Percentiles rank a stretch among this genome's conserved stretches.
Conservation (phyloP, 2,888 invertebrate genomes). For the Platynereis dumerilii region DNA sequence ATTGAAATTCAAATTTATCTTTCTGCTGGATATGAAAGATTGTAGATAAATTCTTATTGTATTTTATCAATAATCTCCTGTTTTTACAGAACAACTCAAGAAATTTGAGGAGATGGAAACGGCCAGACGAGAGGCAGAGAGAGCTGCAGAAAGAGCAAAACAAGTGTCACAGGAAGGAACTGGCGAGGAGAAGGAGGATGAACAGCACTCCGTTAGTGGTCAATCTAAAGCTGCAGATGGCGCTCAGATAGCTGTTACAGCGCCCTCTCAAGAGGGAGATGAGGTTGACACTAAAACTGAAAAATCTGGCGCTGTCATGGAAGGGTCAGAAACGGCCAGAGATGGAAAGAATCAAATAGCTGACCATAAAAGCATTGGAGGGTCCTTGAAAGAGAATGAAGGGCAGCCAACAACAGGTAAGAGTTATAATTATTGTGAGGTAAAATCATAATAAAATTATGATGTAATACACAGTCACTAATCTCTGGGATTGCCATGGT, state of each 20-base stretch:
- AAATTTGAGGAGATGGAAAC: constrained; percentile 58
- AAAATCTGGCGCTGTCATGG: constrained; percentile 1
- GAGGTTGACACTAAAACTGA: not conserved
- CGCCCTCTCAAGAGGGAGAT: not conserved
- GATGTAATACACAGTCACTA: no score
- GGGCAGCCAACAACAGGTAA: no score
- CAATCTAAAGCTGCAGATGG: constrained; percentile 14
- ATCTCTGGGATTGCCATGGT: no score
- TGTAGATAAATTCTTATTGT: no score
- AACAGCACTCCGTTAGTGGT: not conserved
- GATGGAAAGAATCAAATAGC: not conserved
- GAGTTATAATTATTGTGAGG: no score
- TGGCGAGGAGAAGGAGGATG: not conserved
- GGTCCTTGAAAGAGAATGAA: no score
- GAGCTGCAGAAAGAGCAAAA: constrained; percentile 47
- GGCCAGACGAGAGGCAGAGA: constrained; percentile 48
- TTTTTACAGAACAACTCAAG: constrained; percentile 54
- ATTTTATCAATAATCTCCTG: no score
- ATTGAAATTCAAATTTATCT: not conserved
- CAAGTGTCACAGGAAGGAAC: constrained; percentile 45
- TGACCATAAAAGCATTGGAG: not conserved
- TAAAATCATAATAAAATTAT: no score
- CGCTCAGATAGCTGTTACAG: not conserved
- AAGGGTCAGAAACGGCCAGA: constrained; percentile 14
- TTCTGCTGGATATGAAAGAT: not conserved